A percentile compares a stretch with the other conserved stretches of the same genome.
Conservation (phyloP, 2,113 vertebrate genomes). For the Calidris pygmaea region DNA sequence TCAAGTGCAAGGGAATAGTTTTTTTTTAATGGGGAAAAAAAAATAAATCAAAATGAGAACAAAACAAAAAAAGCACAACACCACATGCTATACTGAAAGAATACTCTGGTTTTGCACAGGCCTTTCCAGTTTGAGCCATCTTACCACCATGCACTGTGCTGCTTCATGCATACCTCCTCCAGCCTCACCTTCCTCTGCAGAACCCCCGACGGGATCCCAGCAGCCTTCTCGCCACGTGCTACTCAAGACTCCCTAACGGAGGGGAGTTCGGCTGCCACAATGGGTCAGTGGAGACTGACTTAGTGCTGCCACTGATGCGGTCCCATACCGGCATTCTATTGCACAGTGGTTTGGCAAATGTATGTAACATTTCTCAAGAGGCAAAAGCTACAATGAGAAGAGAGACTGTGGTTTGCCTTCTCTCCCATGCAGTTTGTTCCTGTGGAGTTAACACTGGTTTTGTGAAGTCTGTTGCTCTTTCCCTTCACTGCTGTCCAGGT, state of each 20-base stretch:
- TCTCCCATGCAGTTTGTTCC: not conserved
- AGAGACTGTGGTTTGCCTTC: slow-evolving; percentile 1
- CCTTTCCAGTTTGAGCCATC: not conserved
- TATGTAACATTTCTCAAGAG: not conserved
- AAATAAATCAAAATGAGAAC: not conserved
- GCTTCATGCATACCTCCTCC: not conserved
- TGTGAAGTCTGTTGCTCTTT: not conserved
- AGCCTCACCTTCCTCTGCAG: not conserved
- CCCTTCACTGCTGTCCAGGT: not conserved
- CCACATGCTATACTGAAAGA: not conserved
- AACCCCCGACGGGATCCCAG: not conserved
- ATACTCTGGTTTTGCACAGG: not conserved
- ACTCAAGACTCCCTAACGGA: not conserved
- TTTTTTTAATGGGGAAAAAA: not conserved
- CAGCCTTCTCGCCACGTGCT: not conserved
- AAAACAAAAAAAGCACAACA: not conserved
- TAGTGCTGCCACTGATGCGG: not conserved
- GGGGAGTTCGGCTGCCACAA: not conserved
- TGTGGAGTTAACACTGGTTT: not conserved
- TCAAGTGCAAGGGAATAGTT: slow-evolving; percentile 12
- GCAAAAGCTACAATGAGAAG: slow-evolving; percentile 27
- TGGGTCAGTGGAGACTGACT: not conserved
- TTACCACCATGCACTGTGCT: not conserved
- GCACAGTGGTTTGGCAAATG: slow-evolving; percentile 34
- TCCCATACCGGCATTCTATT: not conserved